These are phyloP conservation scores for Rallus crepitans DNA, from an alignment of 2,797 vertebrate genomes.

Conservation along the genomic window DNA sequence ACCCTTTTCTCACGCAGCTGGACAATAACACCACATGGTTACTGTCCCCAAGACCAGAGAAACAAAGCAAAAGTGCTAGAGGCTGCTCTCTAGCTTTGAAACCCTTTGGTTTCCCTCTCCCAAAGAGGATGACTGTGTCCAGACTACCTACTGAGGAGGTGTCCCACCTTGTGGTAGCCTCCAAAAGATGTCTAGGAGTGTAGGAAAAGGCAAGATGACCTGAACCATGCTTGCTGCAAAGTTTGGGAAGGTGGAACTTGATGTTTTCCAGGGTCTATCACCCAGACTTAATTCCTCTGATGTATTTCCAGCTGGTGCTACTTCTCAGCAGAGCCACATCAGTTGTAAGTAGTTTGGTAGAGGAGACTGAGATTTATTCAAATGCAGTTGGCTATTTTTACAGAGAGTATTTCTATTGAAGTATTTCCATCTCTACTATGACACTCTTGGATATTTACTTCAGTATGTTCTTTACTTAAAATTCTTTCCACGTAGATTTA, in stretches of 20 bases:
- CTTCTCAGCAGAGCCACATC: not conserved
- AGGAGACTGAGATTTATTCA: not conserved
- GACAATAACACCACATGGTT: not conserved
- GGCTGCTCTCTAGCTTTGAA: not conserved
- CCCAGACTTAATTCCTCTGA: not conserved
- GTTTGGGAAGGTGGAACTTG: not conserved
- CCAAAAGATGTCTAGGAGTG: not conserved
- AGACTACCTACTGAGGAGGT: not conserved
- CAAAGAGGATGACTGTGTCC: not conserved
- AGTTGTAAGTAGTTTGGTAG: not conserved
- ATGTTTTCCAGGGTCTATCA: not conserved
- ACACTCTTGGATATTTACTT: not conserved
- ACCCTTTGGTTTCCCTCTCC: not conserved
- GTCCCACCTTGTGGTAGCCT: not conserved
- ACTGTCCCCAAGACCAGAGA: too few relatives aligned
- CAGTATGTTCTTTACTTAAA: not conserved
- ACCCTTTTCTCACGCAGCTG: not conserved
- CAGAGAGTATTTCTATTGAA: not conserved
- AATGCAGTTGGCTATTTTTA: not conserved
- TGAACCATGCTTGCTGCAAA: not conserved
- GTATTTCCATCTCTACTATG: not conserved
- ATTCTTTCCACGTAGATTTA: not conserved
- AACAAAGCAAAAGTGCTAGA: not conserved
- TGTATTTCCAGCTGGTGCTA: not conserved
- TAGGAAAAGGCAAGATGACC: not conserved